A percentile compares a stretch with the other conserved stretches of the same genome.
These are phyloP conservation scores for Limonius californicus DNA, from an alignment of 1,140 invertebrate genomes.

Conservation along the genomic window DNA sequence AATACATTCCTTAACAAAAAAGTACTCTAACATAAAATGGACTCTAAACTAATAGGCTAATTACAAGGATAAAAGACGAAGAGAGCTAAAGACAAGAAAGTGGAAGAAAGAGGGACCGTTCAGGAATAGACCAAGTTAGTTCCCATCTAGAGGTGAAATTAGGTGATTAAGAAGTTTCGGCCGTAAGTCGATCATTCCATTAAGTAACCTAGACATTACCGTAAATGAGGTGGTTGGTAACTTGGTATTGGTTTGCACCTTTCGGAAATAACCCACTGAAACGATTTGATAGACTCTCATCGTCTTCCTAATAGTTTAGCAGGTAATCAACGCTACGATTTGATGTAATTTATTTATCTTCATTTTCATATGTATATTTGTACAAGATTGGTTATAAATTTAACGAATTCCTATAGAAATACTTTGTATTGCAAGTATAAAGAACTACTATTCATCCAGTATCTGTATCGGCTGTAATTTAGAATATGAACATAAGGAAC, in stretches of 20 bases:
- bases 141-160: slow-evolving; percentile 11
- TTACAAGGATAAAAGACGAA: neutral
- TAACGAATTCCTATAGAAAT: no score
- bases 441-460: no score
- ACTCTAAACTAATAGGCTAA: slow-evolving; percentile 5
- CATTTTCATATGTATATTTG: no score
- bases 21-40: neutral
- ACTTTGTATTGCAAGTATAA: no score
- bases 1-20: neutral
- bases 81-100: neutral
- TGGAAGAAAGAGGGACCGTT: neutral
- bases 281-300: neutral
- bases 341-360: no score
- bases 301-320: neutral
- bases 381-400: no score
- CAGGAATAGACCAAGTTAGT: neutral
- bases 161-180: slow-evolving; percentile 13
- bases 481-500: no score
- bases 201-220: slow-evolving; percentile 13
- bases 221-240: slow-evolving; percentile 12
- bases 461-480: no score
- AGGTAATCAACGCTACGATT: no score
- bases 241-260: slow-evolving; percentile 10
- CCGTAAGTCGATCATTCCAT: slow-evolving; percentile 12
- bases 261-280: neutral